Conservation (phyloP, 2,113 vertebrate genomes). For the Lepus timidus region DNA sequence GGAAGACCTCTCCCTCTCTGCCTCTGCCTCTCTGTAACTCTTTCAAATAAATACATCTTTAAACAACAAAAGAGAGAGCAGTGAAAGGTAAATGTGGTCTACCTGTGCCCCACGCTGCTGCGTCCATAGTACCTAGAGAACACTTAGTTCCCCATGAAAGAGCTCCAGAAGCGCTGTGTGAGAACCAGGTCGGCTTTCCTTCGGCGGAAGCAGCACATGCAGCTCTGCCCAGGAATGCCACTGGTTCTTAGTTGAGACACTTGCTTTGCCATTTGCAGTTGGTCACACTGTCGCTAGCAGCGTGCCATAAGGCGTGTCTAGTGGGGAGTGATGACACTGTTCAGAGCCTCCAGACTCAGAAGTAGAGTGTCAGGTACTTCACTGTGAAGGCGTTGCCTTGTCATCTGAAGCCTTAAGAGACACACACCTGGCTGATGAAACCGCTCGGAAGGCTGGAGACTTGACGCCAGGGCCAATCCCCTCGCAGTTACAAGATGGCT, state of each 20-base stretch:
- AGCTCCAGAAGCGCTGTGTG: background rate
- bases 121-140: background rate
- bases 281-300: background rate
- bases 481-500: background rate
- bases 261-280: background rate
- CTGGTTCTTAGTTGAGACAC: background rate
- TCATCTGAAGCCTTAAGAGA: background rate
- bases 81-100: background rate
- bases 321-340: background rate
- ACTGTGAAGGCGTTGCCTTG: background rate
- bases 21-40: too few relatives aligned
- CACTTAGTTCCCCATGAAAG: background rate
- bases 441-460: background rate
- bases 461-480: accelerated
- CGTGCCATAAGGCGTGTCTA: background rate
- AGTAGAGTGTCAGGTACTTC: background rate
- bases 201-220: background rate
- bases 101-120: background rate
- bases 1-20: too few relatives aligned
- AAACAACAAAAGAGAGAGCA: too few relatives aligned
- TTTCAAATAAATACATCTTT: too few relatives aligned
- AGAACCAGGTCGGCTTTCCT: background rate
- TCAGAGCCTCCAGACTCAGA: background rate
- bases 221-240: background rate
- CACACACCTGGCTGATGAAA: background rate